These are phyloP conservation scores for Dicroscelio sp. DNA, from an alignment of 2,888 invertebrate genomes.

Conservation along the genomic window DNA sequence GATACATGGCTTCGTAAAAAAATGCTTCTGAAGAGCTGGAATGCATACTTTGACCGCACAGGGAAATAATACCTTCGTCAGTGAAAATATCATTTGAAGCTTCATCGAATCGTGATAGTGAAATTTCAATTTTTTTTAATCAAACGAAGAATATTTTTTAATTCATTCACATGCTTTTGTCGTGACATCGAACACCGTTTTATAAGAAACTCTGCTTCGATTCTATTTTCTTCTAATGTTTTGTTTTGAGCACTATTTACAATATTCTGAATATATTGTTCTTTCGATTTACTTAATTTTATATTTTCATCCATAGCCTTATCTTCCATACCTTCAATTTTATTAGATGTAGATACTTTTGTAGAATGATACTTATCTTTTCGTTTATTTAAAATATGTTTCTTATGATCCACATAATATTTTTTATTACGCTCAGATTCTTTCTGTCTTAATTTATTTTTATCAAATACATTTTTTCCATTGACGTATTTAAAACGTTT, in stretches of 20 bases:
- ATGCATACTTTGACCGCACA: constrained; percentile 27
- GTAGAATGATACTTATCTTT: too few relatives aligned
- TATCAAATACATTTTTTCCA: too few relatives aligned
- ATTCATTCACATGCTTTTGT: too few relatives aligned
- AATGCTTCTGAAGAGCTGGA: too few relatives aligned
- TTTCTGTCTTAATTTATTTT: too few relatives aligned
- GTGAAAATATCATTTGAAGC: neutral
- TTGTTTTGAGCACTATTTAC: neutral
- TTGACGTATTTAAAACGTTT: too few relatives aligned
- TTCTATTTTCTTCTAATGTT: neutral
- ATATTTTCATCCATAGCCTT: neutral
- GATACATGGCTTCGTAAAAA: too few relatives aligned
- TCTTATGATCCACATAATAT: too few relatives aligned
- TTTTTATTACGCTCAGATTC: too few relatives aligned
- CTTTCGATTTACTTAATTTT: neutral
- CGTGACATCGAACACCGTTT: constrained; percentile 5
- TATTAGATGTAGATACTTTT: neutral
- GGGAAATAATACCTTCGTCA: neutral
- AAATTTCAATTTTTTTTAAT: constrained; percentile 3
- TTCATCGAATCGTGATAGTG: neutral
- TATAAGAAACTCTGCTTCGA: constrained; percentile 4
- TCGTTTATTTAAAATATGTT: too few relatives aligned
- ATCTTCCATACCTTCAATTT: neutral
- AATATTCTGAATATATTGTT: constrained; percentile 20
- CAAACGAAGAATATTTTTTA: constrained; percentile 7